A percentile compares a stretch with the other conserved stretches of the same genome.
phyloP scores from a whole-genome alignment of 2,113 vertebrate species.

The Sterrhoptilus dennistouni region DNA sequence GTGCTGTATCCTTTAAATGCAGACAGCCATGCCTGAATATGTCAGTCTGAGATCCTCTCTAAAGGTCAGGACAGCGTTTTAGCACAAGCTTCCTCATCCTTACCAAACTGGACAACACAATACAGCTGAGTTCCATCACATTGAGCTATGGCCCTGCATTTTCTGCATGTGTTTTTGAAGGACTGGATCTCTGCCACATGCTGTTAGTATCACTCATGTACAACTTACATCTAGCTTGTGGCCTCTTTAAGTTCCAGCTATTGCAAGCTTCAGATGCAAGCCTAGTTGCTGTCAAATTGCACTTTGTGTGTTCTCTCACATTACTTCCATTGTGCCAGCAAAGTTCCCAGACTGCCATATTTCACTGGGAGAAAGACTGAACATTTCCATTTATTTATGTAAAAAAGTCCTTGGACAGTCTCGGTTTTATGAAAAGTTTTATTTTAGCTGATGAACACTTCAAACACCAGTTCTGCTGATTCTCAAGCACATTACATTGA shows the following conservation, averaged over 20 bases:
- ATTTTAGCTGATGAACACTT: neutral
- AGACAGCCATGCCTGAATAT: neutral
- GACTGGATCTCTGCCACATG: neutral
- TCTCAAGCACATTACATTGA: neutral
- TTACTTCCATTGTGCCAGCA: neutral
- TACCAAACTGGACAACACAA: neutral
- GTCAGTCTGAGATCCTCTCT: neutral
- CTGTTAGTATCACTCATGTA: neutral
- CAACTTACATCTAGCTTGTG: neutral
- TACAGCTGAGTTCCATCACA: neutral
- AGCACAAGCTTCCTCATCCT: neutral
- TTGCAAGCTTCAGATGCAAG: neutral
- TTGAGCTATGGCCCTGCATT: neutral
- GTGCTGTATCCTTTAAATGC: neutral
- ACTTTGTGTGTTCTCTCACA: neutral
- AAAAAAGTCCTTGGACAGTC: neutral
- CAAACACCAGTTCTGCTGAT: neutral
- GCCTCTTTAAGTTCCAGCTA: neutral
- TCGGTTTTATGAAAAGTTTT: neutral
- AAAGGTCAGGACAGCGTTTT: neutral
- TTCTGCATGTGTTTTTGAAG: neutral
- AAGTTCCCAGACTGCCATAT: neutral
- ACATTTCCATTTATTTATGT: neutral
- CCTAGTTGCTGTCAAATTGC: accelerated
- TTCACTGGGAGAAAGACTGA: constrained; percentile 1